A percentile compares a stretch with the other conserved stretches of the same genome.
These are phyloP conservation scores for Paedocypris sp. DNA, from an alignment of 2,113 vertebrate species.

Conservation along the genomic window DNA sequence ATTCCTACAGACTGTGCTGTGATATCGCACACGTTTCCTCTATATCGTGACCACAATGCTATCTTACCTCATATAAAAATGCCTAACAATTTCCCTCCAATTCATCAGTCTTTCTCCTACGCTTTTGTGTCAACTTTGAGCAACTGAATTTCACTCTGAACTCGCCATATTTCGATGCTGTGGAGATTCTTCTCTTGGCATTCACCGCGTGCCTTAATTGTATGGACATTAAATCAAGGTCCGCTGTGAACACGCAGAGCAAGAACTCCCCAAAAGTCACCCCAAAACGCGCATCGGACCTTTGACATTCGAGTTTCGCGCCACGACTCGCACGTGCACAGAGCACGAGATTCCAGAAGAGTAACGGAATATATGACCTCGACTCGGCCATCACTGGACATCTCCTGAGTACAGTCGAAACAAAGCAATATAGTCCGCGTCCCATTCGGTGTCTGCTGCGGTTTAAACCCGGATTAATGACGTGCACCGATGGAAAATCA, in stretches of 20 bases:
- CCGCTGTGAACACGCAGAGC: slow-evolving; percentile 98
- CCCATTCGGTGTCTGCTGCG: neutral
- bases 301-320: slow-evolving; percentile 32
- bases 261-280: slow-evolving; percentile 52
- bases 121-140: neutral
- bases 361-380: slow-evolving; percentile 23
- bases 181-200: slow-evolving; percentile 86
- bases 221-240: slow-evolving; percentile 98
- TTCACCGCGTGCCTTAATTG: slow-evolving; percentile 99
- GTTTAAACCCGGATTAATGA: slow-evolving; percentile 1
- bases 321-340: slow-evolving; percentile 29
- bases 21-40: too few species aligned
- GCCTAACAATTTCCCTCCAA: too few species aligned
- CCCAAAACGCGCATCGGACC: neutral
- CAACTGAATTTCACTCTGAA: neutral
- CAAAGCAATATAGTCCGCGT: neutral
- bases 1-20: too few species aligned
- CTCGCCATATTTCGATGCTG: slow-evolving; percentile 48
- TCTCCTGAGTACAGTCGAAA: neutral
- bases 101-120: too few species aligned
- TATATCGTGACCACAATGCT: too few species aligned
- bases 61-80: too few species aligned
- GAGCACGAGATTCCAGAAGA: slow-evolving; percentile 23
- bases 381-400: neutral
- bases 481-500: slow-evolving; percentile 17